Conservation (phyloP, 1,140 invertebrate genomes). For the Cotesia typhae region DNA sequence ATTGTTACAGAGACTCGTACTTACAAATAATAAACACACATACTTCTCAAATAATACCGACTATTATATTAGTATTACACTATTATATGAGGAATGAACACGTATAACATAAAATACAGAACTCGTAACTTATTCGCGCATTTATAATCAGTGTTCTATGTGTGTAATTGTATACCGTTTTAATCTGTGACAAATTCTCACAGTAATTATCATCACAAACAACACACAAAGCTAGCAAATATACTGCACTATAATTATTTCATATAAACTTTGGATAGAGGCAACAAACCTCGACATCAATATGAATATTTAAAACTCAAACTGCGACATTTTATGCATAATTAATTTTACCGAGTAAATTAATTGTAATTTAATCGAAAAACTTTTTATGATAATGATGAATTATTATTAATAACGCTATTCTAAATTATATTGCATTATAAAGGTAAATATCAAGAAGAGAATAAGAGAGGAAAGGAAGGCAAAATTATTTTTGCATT, state of each 20-base stretch:
- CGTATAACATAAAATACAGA: no score
- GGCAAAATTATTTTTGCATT: not conserved
- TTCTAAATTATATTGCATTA: no score
- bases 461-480: no score
- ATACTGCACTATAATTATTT: not conserved
- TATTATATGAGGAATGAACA: not conserved
- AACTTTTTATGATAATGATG: not conserved
- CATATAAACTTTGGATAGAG: not conserved
- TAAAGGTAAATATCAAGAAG: no score
- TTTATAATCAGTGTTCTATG: slow-evolving; percentile 25
- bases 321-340: no score
- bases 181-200: slow-evolving; percentile 23
- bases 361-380: not conserved
- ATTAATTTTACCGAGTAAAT: no score
- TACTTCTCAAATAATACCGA: not conserved
- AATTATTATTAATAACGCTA: no score
- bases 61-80: not conserved
- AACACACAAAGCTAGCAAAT: not conserved
- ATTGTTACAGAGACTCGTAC: not conserved
- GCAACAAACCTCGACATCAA: no score
- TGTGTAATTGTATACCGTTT: slow-evolving; percentile 3
- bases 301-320: no score
- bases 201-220: slow-evolving; percentile 12
- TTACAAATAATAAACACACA: no score
- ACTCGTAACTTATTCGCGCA: slow-evolving; percentile 9